Base-by-base conservation (phyloP, 2,888 invertebrate species). In the Drosophila kuntzei region DNA sequence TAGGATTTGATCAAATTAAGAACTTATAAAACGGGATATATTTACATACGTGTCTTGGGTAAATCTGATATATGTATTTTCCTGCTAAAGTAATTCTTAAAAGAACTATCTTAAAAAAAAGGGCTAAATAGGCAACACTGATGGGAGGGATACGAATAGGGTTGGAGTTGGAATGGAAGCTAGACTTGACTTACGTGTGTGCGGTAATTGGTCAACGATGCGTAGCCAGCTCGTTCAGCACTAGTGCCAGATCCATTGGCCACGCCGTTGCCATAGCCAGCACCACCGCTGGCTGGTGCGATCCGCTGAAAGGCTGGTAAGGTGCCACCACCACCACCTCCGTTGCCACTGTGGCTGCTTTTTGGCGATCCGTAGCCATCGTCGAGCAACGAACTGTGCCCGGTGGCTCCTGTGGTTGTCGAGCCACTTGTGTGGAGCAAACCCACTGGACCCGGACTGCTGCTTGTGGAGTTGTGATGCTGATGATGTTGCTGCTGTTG, bases 291-390 rank as follows among this genome's bases (percentile, higher is more conserved):
- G 25, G 71, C 55, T 6, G 89, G 70, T 12, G 90, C 83, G 60
- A 92, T 88, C 46, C 91, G 83, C 70, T 92, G 91, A 64, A 92
- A 92, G 68, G 82, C 91, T 8, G 93, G 92, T 65, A 92, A 65
- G 7, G 90, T 80, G 59, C 86, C 80, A 11, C 86, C 81, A 58
- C 79, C 76, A 25, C 80, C 81, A n/a, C 80, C 83, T 39, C 89
- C 90, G 41, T 78, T 75, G 51, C 84, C 81, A 34, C 90, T 90
- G 60, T 87, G 86, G 27, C 87, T 82, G 57, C 91, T 89, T 65
- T 90, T 91, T 2, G 91, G 83, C 14, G 92, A 91, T 18, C 88
- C 91, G 62, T 92, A 92, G 55, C 91, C 91, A 62, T 92, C 92
- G 50, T 90, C 78, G 46, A 82, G 47, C 16, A 81, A 46, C 4